phyloP scores from a whole-genome alignment of 1,140 invertebrate species.

The Cotesia glomerata region DNA sequence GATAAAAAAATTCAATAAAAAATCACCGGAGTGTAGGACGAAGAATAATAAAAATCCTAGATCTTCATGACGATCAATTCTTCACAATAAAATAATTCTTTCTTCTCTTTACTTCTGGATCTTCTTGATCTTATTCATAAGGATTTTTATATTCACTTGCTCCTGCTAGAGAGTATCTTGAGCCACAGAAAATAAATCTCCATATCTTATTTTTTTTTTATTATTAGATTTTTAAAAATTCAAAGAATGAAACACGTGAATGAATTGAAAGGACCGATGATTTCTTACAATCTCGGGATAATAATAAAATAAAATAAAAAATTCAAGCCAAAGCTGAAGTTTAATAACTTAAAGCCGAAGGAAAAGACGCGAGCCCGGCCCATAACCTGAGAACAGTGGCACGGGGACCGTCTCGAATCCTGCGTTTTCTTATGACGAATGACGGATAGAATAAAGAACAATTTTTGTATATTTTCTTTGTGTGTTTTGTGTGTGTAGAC shows the following conservation, averaged over 20 bases:
- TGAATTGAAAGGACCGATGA: constrained; percentile 39
- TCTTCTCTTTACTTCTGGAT: background rate
- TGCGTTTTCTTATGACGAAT: constrained; percentile 29
- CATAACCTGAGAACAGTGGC: constrained; percentile 7
- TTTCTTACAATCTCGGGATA: constrained; percentile 31
- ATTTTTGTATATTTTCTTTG: constrained; percentile 2
- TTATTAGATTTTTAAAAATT: constrained; percentile 34
- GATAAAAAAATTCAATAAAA: background rate
- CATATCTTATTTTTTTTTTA: constrained; percentile 45
- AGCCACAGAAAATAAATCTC: constrained; percentile 46
- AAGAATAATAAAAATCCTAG: background rate
- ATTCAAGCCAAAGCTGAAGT: constrained; percentile 19
- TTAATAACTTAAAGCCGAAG: background rate
- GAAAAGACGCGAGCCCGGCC: constrained; percentile 13
- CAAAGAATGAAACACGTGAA: constrained; percentile 28
- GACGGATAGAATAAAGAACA: constrained; percentile 1
- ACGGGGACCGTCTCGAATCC: constrained; percentile 48
- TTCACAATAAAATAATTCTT: constrained; percentile 5
- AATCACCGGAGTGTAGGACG: background rate
- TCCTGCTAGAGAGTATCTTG: background rate
- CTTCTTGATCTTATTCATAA: background rate
- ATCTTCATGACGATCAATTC: constrained; percentile 46
- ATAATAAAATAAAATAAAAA: constrained; percentile 6
- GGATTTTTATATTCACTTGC: background rate
- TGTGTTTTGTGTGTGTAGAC: background rate